Evolutionary conservation across 1,140 invertebrate species (phyloP).

Genomic region (Radopholus similis): DNA sequence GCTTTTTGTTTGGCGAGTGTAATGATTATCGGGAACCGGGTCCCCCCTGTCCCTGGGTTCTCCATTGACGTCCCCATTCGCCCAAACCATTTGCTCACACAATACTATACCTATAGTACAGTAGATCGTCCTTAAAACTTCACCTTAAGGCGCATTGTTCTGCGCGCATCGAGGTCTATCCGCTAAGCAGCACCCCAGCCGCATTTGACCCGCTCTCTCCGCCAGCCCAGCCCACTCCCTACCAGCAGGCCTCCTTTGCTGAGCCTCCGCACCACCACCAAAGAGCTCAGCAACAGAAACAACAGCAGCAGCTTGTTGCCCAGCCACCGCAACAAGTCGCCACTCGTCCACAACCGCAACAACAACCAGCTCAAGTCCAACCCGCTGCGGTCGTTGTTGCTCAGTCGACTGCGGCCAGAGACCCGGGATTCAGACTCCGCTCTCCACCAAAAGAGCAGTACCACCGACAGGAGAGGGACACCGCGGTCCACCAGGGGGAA

Average conservation of each 20-base stretch:
- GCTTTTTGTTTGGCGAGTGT: background rate
- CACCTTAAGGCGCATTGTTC: conserved; percentile 51
- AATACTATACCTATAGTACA: too few relatives aligned
- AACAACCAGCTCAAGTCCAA: too few relatives aligned
- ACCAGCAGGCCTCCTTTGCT: conserved; percentile 10
- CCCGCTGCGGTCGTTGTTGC: too few relatives aligned
- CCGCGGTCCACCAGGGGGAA: background rate
- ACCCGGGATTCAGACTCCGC: conserved; percentile 12
- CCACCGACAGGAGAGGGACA: conserved; percentile 2
- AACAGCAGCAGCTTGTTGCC: conserved; percentile 21
- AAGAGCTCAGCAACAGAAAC: conserved; percentile 15
- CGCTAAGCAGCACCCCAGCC: conserved; percentile 30
- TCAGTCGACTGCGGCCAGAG: too few relatives aligned
- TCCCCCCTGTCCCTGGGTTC: too few relatives aligned
- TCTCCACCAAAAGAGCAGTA: conserved; percentile 16
- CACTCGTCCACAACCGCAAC: background rate
- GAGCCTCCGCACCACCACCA: conserved; percentile 13
- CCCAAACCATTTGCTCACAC: too few relatives aligned
- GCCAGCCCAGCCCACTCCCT: background rate
- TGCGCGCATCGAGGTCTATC: conserved; percentile 56
- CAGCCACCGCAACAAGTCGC: conserved; percentile 10
- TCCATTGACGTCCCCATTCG: too few relatives aligned
- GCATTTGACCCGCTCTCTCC: background rate
- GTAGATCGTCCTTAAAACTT: too few relatives aligned
- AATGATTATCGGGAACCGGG: too few relatives aligned